Percentiles rank a stretch among this genome's conserved stretches.
These are phyloP conservation scores for Oostethus manadensis DNA, from an alignment of 2,113 vertebrate species.

Conservation along the genomic window DNA sequence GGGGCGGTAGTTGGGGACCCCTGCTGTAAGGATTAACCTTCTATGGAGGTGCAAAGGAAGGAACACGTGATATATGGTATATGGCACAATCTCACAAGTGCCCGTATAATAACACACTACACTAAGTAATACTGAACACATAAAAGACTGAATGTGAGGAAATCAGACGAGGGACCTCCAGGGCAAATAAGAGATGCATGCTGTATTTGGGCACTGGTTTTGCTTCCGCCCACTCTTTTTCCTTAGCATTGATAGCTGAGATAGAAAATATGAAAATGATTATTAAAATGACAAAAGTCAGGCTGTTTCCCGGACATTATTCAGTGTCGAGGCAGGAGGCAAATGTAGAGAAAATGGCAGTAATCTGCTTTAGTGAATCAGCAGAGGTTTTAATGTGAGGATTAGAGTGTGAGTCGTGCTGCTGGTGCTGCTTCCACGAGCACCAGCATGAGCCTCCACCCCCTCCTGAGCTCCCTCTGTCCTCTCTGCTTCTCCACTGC, in stretches of 20 bases:
- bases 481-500: slow-evolving; percentile 29
- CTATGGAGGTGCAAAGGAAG: slow-evolving; percentile 28
- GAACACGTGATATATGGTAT: neutral
- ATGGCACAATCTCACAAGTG: neutral
- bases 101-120: neutral
- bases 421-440: slow-evolving; percentile 36
- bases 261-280: slow-evolving; percentile 14
- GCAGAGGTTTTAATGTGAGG: slow-evolving; percentile 60
- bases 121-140: neutral
- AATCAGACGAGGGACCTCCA: slow-evolving; percentile 34
- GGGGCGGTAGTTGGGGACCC: no score
- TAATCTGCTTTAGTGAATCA: slow-evolving; percentile 67
- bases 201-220: slow-evolving; percentile 1
- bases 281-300: slow-evolving; percentile 21
- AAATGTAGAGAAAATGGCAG: slow-evolving; percentile 43
- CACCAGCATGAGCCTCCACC: slow-evolving; percentile 37
- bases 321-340: slow-evolving; percentile 21
- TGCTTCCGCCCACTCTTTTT: slow-evolving; percentile 30
- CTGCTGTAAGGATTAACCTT: slow-evolving; percentile 43
- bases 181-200: slow-evolving; percentile 49
- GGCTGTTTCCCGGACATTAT: slow-evolving; percentile 16
- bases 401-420: slow-evolving; percentile 54
- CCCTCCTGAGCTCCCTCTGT: slow-evolving; percentile 37
- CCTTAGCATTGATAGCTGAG: slow-evolving; percentile 29
- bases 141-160: slow-evolving; percentile 27